These are phyloP conservation scores for Agraylea sexmaculata DNA, from an alignment of 1,140 invertebrate genomes.

Conservation along the genomic window DNA sequence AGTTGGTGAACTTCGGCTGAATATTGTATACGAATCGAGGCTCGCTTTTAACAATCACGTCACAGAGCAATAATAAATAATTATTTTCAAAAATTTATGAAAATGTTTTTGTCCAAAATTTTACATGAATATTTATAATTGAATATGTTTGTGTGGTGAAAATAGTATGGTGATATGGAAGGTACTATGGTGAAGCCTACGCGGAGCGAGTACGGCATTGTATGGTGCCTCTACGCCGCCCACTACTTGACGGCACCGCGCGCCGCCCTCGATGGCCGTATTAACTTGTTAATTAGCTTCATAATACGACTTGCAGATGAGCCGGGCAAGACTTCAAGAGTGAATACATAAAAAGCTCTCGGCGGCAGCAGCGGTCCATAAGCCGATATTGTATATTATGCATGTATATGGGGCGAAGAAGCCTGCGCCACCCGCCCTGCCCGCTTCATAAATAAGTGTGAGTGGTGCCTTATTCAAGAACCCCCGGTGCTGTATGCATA, in stretches of 20 bases:
- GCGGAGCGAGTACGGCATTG: neutral
- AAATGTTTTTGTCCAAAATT: slow-evolving; percentile 1
- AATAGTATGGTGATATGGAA: neutral
- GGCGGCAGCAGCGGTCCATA: slow-evolving; percentile 44
- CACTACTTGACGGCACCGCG: slow-evolving; percentile 22
- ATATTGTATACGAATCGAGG: slow-evolving; percentile 22
- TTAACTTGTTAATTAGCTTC: slow-evolving; percentile 83
- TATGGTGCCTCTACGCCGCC: slow-evolving; percentile 11
- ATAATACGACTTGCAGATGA: slow-evolving; percentile 84
- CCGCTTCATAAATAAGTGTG: slow-evolving; percentile 45
- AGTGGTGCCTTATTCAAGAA: slow-evolving; percentile 42
- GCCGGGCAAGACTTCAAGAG: slow-evolving; percentile 48
- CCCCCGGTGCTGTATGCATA: slow-evolving; percentile 46
- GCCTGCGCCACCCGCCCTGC: slow-evolving; percentile 45
- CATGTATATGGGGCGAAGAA: slow-evolving; percentile 31
- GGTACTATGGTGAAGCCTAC: neutral
- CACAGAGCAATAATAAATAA: slow-evolving; percentile 17
- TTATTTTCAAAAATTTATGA: slow-evolving; percentile 5
- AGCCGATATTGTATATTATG: slow-evolving; percentile 49
- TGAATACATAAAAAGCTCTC: slow-evolving; percentile 44
- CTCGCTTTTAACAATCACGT: slow-evolving; percentile 15
- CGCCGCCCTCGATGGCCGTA: slow-evolving; percentile 44
- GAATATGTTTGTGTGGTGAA: neutral
- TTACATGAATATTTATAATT: neutral
- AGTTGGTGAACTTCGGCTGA: slow-evolving; percentile 28